These are phyloP conservation scores for Myotis planiceps DNA, from an alignment of 2,797 vertebrate species.

Conservation along the genomic window DNA sequence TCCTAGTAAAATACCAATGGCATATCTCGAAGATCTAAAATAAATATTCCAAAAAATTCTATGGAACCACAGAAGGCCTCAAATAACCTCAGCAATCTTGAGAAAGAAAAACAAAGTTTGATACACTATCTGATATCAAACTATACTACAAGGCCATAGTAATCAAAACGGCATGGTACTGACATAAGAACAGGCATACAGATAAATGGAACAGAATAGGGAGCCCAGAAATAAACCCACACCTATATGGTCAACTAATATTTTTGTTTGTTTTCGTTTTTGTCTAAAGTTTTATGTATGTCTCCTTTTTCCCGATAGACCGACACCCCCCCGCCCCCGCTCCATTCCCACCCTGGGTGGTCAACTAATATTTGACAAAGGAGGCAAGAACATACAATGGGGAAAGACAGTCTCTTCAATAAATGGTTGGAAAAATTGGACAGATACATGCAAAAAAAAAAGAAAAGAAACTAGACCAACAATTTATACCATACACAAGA, in stretches of 20 bases:
- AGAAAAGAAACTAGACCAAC: not conserved
- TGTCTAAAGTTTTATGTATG: no score
- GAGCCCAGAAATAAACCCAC: not conserved
- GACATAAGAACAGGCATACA: not conserved
- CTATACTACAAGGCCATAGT: not conserved
- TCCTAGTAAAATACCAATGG: not conserved
- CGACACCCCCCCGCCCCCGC: accelerated
- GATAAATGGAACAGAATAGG: not conserved
- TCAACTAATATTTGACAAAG: not conserved
- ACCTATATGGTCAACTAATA: not conserved
- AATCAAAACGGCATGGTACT: not conserved
- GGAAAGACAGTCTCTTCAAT: not conserved
- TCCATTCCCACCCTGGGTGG: no score
- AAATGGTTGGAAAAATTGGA: not conserved
- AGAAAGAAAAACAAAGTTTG: not conserved
- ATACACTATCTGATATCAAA: not conserved
- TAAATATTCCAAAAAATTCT: not conserved
- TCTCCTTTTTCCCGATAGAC: no score
- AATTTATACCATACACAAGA: not conserved
- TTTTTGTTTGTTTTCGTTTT: not conserved
- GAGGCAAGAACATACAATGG: not conserved
- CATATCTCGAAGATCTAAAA: not conserved
- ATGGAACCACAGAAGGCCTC: not conserved
- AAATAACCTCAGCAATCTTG: not conserved
- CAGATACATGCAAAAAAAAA: not conserved